These are phyloP conservation scores for Halcyon badia DNA, from an alignment of 2,797 vertebrate genomes.

Conservation along the genomic window DNA sequence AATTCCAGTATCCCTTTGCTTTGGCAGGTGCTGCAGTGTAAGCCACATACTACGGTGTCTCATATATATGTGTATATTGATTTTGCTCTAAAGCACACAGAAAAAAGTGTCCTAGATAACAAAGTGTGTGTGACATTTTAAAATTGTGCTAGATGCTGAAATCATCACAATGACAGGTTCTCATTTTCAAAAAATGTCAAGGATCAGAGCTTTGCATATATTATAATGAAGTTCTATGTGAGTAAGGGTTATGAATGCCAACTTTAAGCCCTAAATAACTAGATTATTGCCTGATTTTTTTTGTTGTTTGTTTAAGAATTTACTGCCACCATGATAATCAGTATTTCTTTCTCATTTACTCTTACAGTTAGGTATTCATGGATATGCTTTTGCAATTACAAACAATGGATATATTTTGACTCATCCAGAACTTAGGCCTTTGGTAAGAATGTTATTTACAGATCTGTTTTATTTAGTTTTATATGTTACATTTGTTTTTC, in stretches of 20 bases:
- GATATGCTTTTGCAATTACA: constrained; percentile 98
- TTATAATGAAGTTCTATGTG: constrained; percentile 65
- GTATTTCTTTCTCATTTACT: constrained; percentile 61
- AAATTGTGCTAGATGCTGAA: constrained; percentile 71
- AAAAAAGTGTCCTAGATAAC: constrained; percentile 2
- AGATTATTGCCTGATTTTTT: constrained; percentile 72
- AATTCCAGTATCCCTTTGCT: not conserved
- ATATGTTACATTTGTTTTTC: not conserved
- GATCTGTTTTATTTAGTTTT: not conserved
- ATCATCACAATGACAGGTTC: constrained; percentile 31
- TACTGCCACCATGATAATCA: constrained; percentile 60
- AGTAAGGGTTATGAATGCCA: constrained; percentile 61
- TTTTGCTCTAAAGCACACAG: not conserved
- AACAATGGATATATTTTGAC: constrained; percentile 99
- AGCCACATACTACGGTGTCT: not conserved
- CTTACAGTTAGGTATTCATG: constrained; percentile 95
- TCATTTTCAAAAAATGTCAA: constrained; percentile 72
- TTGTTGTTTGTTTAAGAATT: constrained; percentile 28
- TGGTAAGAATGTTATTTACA: constrained; percentile 85
- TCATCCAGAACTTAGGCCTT: constrained; percentile 94
- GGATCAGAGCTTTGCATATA: constrained; percentile 55
- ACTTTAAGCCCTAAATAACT: constrained; percentile 63
- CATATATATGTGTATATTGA: not conserved
- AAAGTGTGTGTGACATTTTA: constrained; percentile 73
- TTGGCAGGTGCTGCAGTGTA: not conserved